A percentile compares a stretch with the other conserved stretches of the same genome.
Conservation (phyloP, 2,797 vertebrate species). For the Sebastes oblongus region DNA sequence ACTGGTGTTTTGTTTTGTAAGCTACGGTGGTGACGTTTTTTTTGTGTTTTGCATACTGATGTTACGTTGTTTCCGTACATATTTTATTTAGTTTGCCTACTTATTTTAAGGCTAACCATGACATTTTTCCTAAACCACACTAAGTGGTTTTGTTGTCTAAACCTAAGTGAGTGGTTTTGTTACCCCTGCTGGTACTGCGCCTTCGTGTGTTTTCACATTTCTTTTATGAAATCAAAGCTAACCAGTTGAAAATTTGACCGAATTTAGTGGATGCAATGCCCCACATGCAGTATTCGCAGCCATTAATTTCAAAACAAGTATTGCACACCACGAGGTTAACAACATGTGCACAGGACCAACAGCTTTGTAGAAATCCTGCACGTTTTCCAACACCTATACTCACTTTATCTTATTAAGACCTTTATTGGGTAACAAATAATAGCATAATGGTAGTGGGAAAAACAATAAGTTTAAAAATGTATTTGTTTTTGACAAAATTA, state of each 20-base stretch:
- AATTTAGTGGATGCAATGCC: not conserved
- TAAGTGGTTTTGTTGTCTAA: no score
- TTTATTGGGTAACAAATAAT: not conserved
- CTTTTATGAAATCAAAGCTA: not conserved
- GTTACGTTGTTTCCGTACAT: no score
- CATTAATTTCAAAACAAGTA: not conserved
- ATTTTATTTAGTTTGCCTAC: no score
- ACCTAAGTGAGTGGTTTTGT: no score
- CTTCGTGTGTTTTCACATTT: not conserved
- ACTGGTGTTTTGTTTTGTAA: no score
- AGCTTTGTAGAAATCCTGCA: not conserved
- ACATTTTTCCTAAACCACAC: no score
- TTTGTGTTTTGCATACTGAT: no score
- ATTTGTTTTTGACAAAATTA: not conserved
- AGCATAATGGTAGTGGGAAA: not conserved
- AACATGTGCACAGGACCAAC: not conserved
- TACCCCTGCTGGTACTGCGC: no score
- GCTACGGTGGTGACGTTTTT: rapidly evolving
- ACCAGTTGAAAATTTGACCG: not conserved
- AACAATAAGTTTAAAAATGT: no score
- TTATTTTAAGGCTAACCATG: no score
- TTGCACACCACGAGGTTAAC: not conserved
- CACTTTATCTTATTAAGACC: not conserved
- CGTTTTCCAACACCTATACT: not conserved
- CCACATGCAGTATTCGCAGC: not conserved